Evolutionary conservation across 2,797 vertebrate genomes (phyloP).

Genomic region (Channallabes apus): DNA sequence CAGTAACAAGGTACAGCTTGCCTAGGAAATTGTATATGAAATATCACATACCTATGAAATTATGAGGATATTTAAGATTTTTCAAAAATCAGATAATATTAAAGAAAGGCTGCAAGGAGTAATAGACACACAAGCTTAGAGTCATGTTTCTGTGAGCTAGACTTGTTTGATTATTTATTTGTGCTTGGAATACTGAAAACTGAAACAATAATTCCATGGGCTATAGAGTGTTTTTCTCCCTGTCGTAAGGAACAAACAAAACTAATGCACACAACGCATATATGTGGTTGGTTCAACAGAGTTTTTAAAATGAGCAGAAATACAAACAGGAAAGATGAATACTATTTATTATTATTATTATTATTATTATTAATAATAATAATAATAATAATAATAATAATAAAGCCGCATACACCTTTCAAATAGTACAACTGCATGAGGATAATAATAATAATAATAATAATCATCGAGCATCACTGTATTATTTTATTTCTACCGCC

Average conservation of each 20-base stretch:
- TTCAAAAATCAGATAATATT: background rate
- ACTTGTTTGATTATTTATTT: background rate
- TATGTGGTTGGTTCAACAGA: background rate
- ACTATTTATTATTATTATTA: too few relatives aligned
- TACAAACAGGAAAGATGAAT: background rate
- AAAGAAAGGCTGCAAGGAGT: background rate
- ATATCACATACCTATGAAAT: background rate
- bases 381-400: too few relatives aligned
- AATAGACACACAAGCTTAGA: background rate
- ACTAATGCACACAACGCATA: background rate
- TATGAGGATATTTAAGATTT: background rate
- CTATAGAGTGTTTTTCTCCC: background rate
- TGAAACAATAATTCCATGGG: too few relatives aligned
- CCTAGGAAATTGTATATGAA: background rate
- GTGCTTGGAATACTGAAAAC: background rate
- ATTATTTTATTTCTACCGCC: background rate
- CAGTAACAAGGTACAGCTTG: background rate
- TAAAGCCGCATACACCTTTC: too few relatives aligned
- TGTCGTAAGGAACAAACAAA: background rate
- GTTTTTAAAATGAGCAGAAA: background rate
- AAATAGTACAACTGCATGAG: too few relatives aligned
- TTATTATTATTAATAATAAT: too few relatives aligned
- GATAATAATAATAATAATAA: too few relatives aligned
- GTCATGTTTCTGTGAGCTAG: background rate
- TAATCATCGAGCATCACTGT: too few relatives aligned